Conservation (phyloP, 2,113 vertebrate species). For the Haemorhous mexicanus region DNA sequence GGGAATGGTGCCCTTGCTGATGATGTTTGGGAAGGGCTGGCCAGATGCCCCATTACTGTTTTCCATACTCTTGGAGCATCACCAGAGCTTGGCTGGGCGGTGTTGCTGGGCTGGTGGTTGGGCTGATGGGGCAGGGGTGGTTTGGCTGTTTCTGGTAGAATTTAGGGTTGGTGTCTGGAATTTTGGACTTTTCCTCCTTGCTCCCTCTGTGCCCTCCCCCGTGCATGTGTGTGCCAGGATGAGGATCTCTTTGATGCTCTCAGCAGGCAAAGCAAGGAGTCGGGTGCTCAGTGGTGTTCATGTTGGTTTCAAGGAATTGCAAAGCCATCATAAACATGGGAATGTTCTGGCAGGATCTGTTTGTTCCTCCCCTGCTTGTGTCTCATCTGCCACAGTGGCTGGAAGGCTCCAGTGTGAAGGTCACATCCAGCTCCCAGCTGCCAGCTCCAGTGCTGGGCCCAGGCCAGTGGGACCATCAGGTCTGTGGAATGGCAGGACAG, state of each 20-base stretch:
- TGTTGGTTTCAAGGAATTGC: background rate
- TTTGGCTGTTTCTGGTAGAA: background rate
- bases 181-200: accelerated
- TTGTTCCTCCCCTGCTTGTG: background rate
- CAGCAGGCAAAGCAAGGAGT: background rate
- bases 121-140: background rate
- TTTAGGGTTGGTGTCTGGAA: background rate
- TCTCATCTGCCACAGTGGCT: background rate
- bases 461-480: background rate
- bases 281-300: background rate
- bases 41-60: accelerated
- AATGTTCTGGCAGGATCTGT: accelerated
- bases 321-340: background rate
- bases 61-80: background rate
- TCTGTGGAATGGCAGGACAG: background rate
- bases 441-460: background rate
- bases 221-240: background rate
- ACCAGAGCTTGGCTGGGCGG: accelerated
- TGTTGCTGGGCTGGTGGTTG: background rate
- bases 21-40: background rate
- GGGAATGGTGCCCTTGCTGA: background rate
- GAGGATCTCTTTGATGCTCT: background rate
- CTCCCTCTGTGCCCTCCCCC: accelerated
- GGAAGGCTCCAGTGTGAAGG: background rate
- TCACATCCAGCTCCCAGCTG: background rate